A percentile compares a stretch with the other conserved stretches of the same genome.
These are phyloP conservation scores for Kuschelorhynchus macadamiae DNA, from an alignment of 2,888 invertebrate species.

Conservation along the genomic window DNA sequence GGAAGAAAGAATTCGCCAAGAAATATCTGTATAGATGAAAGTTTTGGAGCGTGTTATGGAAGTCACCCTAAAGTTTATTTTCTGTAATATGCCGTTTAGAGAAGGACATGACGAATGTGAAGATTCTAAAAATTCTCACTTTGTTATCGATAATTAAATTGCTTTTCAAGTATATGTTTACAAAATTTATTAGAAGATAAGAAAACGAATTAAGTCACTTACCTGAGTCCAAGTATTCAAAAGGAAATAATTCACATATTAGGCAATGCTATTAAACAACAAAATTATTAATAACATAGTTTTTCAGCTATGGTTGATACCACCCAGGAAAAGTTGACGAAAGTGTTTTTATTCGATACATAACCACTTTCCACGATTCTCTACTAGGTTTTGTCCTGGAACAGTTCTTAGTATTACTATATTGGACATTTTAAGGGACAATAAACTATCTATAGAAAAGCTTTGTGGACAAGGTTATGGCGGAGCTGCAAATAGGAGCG, in stretches of 20 bases:
- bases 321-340: conserved; percentile 13
- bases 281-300: not conserved
- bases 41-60: conserved; percentile 5
- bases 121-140: not conserved
- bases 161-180: not conserved
- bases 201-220: not conserved
- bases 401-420: not conserved
- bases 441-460: conserved; percentile 19
- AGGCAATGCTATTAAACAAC: not conserved
- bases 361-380: not conserved
- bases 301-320: conserved; percentile 2
- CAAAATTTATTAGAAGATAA: conserved; percentile 5
- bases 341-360: not conserved
- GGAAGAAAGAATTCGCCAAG: not conserved
- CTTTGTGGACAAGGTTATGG: conserved; percentile 30
- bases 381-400: conserved; percentile 6
- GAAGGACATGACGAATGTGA: not conserved
- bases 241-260: too few species aligned
- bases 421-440: conserved; percentile 2
- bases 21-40: conserved; percentile 2
- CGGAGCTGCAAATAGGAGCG: conserved; percentile 36
- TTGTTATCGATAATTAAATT: conserved; percentile 9
- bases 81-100: not conserved
- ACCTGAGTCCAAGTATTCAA: too few species aligned
- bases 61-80: too few species aligned